Evolutionary conservation across 2,888 invertebrate species (phyloP).

Genomic region (Rhogogaster chlorosoma): DNA sequence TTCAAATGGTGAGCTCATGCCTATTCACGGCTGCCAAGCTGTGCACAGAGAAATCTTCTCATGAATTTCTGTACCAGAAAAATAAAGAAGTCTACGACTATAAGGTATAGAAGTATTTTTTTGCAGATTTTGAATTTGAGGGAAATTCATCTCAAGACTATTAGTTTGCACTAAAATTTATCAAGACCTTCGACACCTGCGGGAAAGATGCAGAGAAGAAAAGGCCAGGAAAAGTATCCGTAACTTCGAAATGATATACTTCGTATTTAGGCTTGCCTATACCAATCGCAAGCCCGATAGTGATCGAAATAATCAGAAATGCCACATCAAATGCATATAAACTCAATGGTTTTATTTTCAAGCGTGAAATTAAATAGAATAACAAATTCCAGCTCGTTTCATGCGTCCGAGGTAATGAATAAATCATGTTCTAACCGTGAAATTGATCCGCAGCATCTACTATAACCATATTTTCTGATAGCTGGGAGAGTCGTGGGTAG

Average conservation of each 20-base stretch:
- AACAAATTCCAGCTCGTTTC: conserved; percentile 2
- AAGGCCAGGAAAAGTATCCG: background rate
- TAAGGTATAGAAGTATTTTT: background rate
- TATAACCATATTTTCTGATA: conserved; percentile 5
- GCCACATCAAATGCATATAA: background rate
- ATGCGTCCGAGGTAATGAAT: background rate
- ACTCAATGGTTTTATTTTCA: background rate
- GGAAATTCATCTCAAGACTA: background rate
- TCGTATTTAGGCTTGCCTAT: background rate
- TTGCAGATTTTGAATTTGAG: background rate
- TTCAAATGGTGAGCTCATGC: background rate
- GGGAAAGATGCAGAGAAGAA: background rate
- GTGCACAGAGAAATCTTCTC: background rate
- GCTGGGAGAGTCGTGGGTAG: background rate
- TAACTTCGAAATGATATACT: background rate
- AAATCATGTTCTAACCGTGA: conserved; percentile 24
- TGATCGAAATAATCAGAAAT: background rate
- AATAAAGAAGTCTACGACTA: background rate
- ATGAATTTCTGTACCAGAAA: background rate
- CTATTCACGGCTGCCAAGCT: background rate
- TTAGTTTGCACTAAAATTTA: background rate
- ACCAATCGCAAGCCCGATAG: background rate
- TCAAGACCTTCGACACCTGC: background rate
- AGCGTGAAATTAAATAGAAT: background rate
- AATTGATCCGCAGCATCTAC: conserved; percentile 6